Percentiles rank a stretch among this genome's conserved stretches.
phyloP scores from a whole-genome alignment of 1,140 invertebrate genomes.

The Cydia amplana region DNA sequence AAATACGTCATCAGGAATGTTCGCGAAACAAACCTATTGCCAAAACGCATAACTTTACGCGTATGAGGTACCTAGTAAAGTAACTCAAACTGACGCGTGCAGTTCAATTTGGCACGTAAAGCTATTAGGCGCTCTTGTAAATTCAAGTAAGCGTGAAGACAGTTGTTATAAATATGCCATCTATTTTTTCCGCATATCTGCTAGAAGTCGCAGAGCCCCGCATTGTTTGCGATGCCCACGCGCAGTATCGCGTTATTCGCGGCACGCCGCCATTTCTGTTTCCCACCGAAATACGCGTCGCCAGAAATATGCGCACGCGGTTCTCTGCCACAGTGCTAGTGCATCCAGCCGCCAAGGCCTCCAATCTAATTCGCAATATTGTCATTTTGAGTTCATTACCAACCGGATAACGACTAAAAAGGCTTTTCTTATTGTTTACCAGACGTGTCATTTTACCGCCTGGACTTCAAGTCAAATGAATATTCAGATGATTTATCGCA shows the following conservation, averaged over 20 bases:
- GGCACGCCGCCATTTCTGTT: constrained; percentile 60
- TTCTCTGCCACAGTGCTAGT: constrained; percentile 35
- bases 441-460: no score
- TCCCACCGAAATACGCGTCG: constrained; percentile 61
- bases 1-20: constrained; percentile 3
- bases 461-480: no score
- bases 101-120: constrained; percentile 14
- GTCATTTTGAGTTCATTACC: neutral
- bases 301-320: constrained; percentile 58
- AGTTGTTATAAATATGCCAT: neutral
- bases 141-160: constrained; percentile 28
- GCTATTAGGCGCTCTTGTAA: constrained; percentile 12
- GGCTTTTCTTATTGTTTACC: no score
- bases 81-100: neutral
- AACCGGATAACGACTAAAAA: neutral
- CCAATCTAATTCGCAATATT: neutral
- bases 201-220: neutral
- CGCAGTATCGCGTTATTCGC: constrained; percentile 58
- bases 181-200: constrained; percentile 5
- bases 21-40: constrained; percentile 3
- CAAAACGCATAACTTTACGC: constrained; percentile 1
- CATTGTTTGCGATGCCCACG: constrained; percentile 32
- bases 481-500: no score
- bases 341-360: constrained; percentile 24
- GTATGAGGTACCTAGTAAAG: neutral